Evolutionary conservation across 2,888 invertebrate species (phyloP), one percentile per base, ranked within the genome.

Genomic region (Andrena marginata): DNA sequence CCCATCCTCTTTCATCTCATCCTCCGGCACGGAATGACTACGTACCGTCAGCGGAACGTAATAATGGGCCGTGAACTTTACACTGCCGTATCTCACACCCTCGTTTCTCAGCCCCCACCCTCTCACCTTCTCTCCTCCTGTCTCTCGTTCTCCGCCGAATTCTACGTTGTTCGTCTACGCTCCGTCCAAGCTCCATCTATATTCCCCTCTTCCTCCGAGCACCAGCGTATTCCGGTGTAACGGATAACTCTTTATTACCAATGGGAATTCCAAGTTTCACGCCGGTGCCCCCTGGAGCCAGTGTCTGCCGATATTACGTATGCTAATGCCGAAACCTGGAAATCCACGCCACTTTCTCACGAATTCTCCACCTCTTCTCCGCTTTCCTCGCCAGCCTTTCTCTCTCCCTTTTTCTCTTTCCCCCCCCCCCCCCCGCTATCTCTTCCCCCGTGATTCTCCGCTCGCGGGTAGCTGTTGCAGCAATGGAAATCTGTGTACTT

Each of bases 241-340:
- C 81, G 80, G 78, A 85, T 84, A 84, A 90, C 87, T 88, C 89
- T 91, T 90, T 89, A 91, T 91, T 90, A 87, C 90, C 90, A 86
- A 90, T 89, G 91, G 88, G 89, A 90, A 89, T 91, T 88, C 77
- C 85, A 87, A 87, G 84, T 85, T 87, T 82, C 80, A 76, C 80
- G 60, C 29, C 72, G 65, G 65, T 84, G 75, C 82, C 80, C 74
- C 76, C 71, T 51, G 33, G 69, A 85, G 82, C 80, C 84, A 75
- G 67, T 62, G 70, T 71, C 84, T 87, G 85, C 82, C 85, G 82
- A 87, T 89, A 89, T 90, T 90, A 89, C 85, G 90, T 90, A 91
- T 90, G 91, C 89, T 91, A 91, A 90, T 90, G 83, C 64, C 79
- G 80, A 84, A 87, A 81, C 82, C 84, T 75, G 76, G 63, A 85